Conservation (phyloP, 2,888 invertebrate species). For the Deilephila elpenor region DNA sequence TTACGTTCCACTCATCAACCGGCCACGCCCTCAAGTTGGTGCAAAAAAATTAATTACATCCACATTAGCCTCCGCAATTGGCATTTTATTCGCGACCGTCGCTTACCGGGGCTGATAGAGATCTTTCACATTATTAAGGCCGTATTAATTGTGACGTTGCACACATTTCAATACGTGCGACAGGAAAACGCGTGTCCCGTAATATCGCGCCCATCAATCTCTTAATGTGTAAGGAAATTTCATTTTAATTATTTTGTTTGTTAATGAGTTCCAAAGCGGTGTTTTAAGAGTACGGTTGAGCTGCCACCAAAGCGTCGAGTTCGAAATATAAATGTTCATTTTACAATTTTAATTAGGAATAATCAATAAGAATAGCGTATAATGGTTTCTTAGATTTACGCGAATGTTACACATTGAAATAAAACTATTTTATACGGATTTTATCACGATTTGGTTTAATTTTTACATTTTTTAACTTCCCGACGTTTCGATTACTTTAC, state of each 20-base stretch:
- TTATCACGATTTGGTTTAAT: no score
- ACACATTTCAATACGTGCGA: constrained; percentile 34
- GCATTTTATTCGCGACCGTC: constrained; percentile 22
- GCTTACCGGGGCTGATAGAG: constrained; percentile 4
- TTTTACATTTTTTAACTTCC: no score
- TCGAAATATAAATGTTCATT: no score
- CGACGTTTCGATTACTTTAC: no score
- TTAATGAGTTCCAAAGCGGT: background rate
- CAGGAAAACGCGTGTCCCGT: constrained; percentile 36
- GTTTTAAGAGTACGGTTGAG: no score
- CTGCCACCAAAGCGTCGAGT: no score
- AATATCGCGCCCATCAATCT: constrained; percentile 37
- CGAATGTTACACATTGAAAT: no score
- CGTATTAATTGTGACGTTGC: constrained; percentile 38
- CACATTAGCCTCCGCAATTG: constrained; percentile 14
- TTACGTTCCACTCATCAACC: constrained; percentile 21
- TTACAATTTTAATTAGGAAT: no score
- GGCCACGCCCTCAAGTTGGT: background rate
- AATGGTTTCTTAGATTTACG: no score
- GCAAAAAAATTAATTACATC: constrained; percentile 15
- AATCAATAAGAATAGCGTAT: no score
- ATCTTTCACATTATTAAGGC: constrained; percentile 41
- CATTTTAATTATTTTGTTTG: constrained; percentile 12
- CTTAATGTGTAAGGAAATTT: constrained; percentile 32
- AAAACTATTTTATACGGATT: no score